Conservation (phyloP, 2,797 vertebrate species). For the Macropodus opercularis region DNA sequence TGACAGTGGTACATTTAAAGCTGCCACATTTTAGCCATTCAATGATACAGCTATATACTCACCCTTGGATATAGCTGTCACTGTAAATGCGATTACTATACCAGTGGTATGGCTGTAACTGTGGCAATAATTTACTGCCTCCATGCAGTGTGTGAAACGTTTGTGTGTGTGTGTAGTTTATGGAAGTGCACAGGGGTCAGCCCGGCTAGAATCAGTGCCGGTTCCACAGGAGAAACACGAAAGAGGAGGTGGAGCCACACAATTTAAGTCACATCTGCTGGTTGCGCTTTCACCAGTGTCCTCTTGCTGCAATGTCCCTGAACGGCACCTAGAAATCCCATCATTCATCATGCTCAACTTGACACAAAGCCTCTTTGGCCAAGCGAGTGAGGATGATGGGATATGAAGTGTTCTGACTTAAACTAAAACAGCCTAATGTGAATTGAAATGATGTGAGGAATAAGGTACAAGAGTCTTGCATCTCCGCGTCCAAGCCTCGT, state of each 20-base stretch:
- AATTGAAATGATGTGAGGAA: background rate
- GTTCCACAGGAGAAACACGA: slow-evolving; percentile 59
- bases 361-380: slow-evolving; percentile 26
- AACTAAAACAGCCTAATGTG: background rate
- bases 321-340: slow-evolving; percentile 46
- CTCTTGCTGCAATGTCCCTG: slow-evolving; percentile 49
- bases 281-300: slow-evolving; percentile 68
- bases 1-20: background rate
- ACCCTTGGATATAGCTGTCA: slow-evolving; percentile 41
- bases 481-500: background rate
- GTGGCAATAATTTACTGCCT: slow-evolving; percentile 44
- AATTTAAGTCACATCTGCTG: slow-evolving; percentile 74
- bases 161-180: slow-evolving; percentile 46
- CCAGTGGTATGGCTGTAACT: slow-evolving; percentile 32
- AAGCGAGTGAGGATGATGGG: slow-evolving; percentile 49
- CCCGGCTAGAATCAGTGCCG: slow-evolving; percentile 81
- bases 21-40: slow-evolving; percentile 6
- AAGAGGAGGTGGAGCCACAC: slow-evolving; percentile 67
- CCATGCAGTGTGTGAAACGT: slow-evolving; percentile 32
- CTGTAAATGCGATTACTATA: slow-evolving; percentile 41
- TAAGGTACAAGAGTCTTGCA: too few species aligned
- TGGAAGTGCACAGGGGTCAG: slow-evolving; percentile 85
- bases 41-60: slow-evolving; percentile 5
- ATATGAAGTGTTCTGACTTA: slow-evolving; percentile 43
- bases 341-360: slow-evolving; percentile 40